These are phyloP conservation scores for Passer montanus DNA, from an alignment of 2,113 vertebrate species.

Conservation along the genomic window DNA sequence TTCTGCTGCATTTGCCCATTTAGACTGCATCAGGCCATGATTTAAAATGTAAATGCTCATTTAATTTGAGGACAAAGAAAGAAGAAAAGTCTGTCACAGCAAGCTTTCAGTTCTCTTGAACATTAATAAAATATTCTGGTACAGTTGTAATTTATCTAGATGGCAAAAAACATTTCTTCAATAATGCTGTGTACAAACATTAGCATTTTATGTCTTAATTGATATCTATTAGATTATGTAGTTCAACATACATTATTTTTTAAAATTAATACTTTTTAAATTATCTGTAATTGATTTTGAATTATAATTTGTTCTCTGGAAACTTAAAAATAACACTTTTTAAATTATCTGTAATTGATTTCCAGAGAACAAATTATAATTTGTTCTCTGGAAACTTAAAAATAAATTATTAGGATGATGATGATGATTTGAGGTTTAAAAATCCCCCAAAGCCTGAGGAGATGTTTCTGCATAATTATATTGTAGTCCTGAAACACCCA, in stretches of 20 bases:
- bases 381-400: not conserved
- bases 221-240: not conserved
- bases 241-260: not conserved
- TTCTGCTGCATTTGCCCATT: slow-evolving; percentile 22
- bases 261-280: not conserved
- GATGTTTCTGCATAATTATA: not conserved
- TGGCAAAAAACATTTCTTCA: not conserved
- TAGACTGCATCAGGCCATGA: slow-evolving; percentile 17
- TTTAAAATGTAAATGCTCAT: slow-evolving; percentile 53
- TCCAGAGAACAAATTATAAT: not conserved
- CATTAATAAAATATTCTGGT: not conserved
- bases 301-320: not conserved
- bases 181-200: not conserved
- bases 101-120: slow-evolving; percentile 28
- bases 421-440: not conserved
- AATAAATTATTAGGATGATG: not conserved
- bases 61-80: slow-evolving; percentile 53
- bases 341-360: not conserved
- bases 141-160: slow-evolving; percentile 14
- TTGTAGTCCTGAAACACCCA: not conserved
- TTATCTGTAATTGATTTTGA: not conserved
- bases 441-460: not conserved
- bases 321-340: not conserved
- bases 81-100: slow-evolving; percentile 13
- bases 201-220: not conserved